These are phyloP conservation scores for Chelidonichthys spinosus DNA, from an alignment of 2,797 vertebrate species.

Conservation along the genomic window DNA sequence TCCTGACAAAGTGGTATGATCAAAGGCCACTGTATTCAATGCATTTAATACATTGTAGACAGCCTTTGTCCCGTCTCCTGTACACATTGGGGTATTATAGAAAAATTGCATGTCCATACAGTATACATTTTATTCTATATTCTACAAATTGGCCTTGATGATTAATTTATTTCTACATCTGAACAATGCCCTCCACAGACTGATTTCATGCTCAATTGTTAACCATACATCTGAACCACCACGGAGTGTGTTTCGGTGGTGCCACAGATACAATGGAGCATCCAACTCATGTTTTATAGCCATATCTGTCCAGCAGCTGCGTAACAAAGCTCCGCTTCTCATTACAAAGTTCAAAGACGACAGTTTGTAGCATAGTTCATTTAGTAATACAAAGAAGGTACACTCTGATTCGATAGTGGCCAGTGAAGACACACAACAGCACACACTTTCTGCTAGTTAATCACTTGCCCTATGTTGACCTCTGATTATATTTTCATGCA, in stretches of 20 bases:
- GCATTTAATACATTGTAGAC: background rate
- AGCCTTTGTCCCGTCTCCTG: background rate
- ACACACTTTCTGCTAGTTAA: background rate
- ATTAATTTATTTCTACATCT: too few relatives aligned
- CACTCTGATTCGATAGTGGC: background rate
- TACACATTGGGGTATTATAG: background rate
- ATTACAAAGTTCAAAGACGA: background rate
- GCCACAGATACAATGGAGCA: background rate
- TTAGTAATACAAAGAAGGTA: background rate
- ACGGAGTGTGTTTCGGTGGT: background rate
- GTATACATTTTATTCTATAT: background rate
- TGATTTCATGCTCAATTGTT: background rate
- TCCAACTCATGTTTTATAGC: background rate
- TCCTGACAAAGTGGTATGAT: conserved; percentile 7
- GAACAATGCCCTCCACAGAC: too few relatives aligned
- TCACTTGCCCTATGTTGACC: background rate
- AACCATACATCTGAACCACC: background rate
- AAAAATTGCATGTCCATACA: background rate
- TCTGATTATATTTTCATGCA: background rate
- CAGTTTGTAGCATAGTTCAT: too few relatives aligned
- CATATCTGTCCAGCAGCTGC: background rate
- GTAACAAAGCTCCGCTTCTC: background rate
- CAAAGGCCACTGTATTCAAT: background rate
- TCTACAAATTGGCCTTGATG: background rate
- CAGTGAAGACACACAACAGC: background rate